These are phyloP conservation scores for Echinarachnius parma DNA, from an alignment of 53 echinoderm and acorn worm species.

Conservation along the genomic window DNA sequence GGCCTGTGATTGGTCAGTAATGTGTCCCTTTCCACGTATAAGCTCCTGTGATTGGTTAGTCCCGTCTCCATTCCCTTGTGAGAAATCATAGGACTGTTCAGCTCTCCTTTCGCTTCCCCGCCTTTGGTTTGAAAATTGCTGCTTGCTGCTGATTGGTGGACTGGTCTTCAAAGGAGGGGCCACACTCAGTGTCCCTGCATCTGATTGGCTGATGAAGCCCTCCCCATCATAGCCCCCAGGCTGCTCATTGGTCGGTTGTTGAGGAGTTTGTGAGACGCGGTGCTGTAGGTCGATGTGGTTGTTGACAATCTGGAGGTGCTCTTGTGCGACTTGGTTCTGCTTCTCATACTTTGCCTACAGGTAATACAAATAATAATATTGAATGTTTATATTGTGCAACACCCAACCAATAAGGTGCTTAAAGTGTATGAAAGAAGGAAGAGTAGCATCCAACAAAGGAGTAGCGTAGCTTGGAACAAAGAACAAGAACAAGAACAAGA, in stretches of 20 bases:
- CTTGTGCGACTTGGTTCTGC: slow-evolving; percentile 23
- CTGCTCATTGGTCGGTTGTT: slow-evolving; percentile 21
- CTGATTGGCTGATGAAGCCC: slow-evolving; percentile 5
- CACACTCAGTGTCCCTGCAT: too few relatives aligned
- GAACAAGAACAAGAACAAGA: too few relatives aligned
- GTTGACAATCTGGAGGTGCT: slow-evolving; percentile 41
- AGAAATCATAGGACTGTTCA: too few relatives aligned
- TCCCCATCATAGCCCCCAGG: neutral
- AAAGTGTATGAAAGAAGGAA: too few relatives aligned
- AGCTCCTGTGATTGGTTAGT: too few relatives aligned
- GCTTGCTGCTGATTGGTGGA: neutral
- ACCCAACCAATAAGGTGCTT: too few relatives aligned
- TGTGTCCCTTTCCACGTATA: neutral
- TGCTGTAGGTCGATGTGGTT: slow-evolving; percentile 39
- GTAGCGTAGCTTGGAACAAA: too few relatives aligned
- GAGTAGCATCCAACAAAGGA: too few relatives aligned
- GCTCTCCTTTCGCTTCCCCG: too few relatives aligned
- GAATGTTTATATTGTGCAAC: too few relatives aligned
- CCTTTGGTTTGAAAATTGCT: neutral
- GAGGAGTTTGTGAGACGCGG: neutral
- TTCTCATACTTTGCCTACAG: slow-evolving; percentile 47
- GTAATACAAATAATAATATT: neutral
- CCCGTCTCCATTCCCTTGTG: neutral
- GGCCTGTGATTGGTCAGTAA: slow-evolving; percentile 11
- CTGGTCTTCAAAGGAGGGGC: too few relatives aligned